A percentile compares a stretch with the other conserved stretches of the same genome.
Evolutionary conservation across 1,140 invertebrate species (phyloP).

Genomic region (Megalopta genalis): DNA sequence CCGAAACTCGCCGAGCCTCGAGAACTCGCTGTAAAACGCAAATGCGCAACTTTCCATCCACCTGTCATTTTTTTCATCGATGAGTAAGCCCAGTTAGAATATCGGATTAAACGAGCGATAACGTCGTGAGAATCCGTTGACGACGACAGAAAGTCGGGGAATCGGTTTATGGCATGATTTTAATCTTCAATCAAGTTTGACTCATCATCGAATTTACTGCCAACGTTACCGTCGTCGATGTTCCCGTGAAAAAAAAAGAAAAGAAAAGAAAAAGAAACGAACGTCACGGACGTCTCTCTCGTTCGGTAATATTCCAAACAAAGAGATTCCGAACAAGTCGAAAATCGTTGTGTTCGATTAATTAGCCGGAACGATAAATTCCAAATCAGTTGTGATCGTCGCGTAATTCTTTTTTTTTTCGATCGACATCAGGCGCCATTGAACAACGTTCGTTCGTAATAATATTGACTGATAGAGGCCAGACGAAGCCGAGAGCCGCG

Average conservation of each 20-base stretch:
- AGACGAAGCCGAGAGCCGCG: too few relatives aligned
- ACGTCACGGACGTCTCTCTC: neutral
- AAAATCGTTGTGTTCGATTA: too few relatives aligned
- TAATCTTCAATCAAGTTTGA: conserved; percentile 4
- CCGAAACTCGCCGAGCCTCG: too few relatives aligned
- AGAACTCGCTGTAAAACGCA: neutral
- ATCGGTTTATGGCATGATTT: neutral
- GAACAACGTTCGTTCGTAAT: too few relatives aligned
- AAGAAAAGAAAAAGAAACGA: too few relatives aligned
- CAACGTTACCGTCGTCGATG: neutral
- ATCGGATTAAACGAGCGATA: conserved; percentile 7
- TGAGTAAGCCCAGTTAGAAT: neutral
- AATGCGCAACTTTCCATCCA: neutral
- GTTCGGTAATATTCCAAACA: too few relatives aligned
- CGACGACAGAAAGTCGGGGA: neutral
- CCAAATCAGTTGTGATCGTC: too few relatives aligned
- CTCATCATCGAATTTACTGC: neutral
- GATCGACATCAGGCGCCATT: too few relatives aligned
- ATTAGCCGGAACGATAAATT: too few relatives aligned
- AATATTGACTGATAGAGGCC: too few relatives aligned
- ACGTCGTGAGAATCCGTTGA: neutral
- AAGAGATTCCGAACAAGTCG: too few relatives aligned
- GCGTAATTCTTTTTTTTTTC: too few relatives aligned
- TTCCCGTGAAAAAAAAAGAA: neutral
- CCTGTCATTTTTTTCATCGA: neutral